A percentile compares a stretch with the other conserved stretches of the same genome.
Evolutionary conservation across 1,140 invertebrate genomes (phyloP).

Genomic region (Zaprionus gabonicus): DNA sequence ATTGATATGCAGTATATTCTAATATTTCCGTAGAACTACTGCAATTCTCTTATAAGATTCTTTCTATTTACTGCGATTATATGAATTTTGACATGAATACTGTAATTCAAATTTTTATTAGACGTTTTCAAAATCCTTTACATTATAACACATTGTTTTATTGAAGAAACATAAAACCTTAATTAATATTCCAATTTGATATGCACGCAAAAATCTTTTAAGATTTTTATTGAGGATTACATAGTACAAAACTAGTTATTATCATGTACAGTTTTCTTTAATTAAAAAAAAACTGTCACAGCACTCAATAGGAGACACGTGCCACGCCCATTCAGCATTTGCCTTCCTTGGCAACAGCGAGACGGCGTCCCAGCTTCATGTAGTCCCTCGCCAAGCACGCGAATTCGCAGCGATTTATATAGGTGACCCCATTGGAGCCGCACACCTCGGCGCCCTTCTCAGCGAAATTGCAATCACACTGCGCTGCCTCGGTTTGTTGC

Average conservation of each 20-base stretch:
- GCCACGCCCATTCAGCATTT: conserved; percentile 34
- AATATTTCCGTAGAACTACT: too few relatives aligned
- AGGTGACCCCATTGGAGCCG: conserved; percentile 74
- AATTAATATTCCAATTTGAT: neutral
- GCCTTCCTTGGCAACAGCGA: conserved; percentile 55
- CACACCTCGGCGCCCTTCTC: conserved; percentile 62
- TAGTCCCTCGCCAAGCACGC: conserved; percentile 74
- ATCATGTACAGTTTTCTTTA: neutral
- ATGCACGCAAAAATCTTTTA: neutral
- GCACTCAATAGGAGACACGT: neutral
- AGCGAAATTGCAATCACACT: conserved; percentile 68
- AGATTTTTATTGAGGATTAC: neutral
- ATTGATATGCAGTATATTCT: too few relatives aligned
- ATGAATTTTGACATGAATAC: too few relatives aligned
- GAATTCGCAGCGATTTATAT: conserved; percentile 75
- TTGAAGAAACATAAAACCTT: too few relatives aligned
- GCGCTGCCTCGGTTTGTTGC: conserved; percentile 48
- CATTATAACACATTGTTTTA: too few relatives aligned
- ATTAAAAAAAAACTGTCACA: neutral
- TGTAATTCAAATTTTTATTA: too few relatives aligned
- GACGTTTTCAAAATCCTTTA: too few relatives aligned
- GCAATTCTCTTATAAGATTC: too few relatives aligned
- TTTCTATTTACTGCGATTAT: too few relatives aligned
- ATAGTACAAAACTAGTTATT: neutral
- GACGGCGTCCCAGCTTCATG: conserved; percentile 50